Evolutionary conservation across 2,797 vertebrate species (phyloP).

Genomic region (Helarctos malayanus): DNA sequence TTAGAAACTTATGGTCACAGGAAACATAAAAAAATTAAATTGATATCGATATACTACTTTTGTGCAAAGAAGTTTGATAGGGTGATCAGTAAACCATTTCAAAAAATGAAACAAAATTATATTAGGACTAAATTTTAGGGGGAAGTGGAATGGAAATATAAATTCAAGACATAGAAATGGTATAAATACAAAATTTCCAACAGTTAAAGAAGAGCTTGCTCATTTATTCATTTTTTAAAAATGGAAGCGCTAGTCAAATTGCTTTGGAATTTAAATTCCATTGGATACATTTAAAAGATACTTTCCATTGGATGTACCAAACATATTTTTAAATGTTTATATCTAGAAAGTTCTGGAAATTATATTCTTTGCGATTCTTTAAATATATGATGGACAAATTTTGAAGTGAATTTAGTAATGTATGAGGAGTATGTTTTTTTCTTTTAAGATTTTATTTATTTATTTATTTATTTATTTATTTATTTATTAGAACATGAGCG

Average conservation of each 20-base stretch:
- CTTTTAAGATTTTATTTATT: neutral
- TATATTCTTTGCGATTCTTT: slow-evolving; percentile 36
- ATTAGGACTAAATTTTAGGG: slow-evolving; percentile 31
- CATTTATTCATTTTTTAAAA: neutral
- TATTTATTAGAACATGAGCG: neutral
- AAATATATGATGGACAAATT: neutral
- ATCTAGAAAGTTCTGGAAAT: slow-evolving; percentile 59
- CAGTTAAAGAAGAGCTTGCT: neutral
- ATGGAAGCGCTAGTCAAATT: neutral
- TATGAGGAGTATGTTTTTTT: neutral
- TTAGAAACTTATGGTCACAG: neutral
- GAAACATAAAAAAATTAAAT: slow-evolving; percentile 21
- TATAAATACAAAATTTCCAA: neutral
- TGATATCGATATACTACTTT: neutral
- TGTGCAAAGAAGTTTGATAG: slow-evolving; percentile 8
- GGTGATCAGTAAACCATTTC: slow-evolving; percentile 48
- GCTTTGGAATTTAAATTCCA: neutral
- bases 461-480: neutral
- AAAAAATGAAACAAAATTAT: neutral
- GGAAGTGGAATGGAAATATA: slow-evolving; percentile 23
- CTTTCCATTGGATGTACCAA: neutral
- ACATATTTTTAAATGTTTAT: slow-evolving; percentile 1
- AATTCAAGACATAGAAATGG: neutral
- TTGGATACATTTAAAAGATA: neutral
- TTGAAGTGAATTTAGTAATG: slow-evolving; percentile 26